A percentile compares a stretch with the other conserved stretches of the same genome.
phyloP scores from a whole-genome alignment of 23 tunicate genomes.

The Phallusia fumigata region DNA sequence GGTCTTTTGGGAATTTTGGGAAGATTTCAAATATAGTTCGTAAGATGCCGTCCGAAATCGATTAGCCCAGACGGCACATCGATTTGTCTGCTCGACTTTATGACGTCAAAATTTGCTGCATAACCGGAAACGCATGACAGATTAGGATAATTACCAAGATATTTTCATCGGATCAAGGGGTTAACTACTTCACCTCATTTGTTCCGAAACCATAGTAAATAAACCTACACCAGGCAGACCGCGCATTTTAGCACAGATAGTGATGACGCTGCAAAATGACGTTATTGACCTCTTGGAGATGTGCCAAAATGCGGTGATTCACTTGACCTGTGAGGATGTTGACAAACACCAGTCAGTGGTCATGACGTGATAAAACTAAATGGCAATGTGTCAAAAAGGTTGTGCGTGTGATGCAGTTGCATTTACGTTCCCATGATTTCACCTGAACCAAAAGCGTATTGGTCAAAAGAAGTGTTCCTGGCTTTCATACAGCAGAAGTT shows the following conservation, averaged over 20 bases:
- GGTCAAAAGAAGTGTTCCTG: too few relatives aligned
- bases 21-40: not conserved
- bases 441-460: too few relatives aligned
- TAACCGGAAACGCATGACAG: not conserved
- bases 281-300: not conserved
- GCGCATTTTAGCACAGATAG: too few relatives aligned
- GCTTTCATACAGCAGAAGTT: too few relatives aligned
- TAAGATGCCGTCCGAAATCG: not conserved
- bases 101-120: constrained; percentile 8
- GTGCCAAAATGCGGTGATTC: not conserved
- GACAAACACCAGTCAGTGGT: constrained; percentile 1
- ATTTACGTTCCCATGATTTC: too few relatives aligned
- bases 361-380: not conserved
- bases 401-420: too few relatives aligned
- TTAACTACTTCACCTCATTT: too few relatives aligned
- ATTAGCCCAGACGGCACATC: not conserved
- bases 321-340: not conserved
- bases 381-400: not conserved
- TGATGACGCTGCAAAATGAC: not conserved
- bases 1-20: too few relatives aligned
- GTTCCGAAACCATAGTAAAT: too few relatives aligned
- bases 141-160: not conserved
- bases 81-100: not conserved
- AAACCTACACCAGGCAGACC: too few relatives aligned
- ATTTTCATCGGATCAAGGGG: too few relatives aligned